Conservation (phyloP, 92 coral and sea anemone species). For the Micromussa lordhowensis region DNA sequence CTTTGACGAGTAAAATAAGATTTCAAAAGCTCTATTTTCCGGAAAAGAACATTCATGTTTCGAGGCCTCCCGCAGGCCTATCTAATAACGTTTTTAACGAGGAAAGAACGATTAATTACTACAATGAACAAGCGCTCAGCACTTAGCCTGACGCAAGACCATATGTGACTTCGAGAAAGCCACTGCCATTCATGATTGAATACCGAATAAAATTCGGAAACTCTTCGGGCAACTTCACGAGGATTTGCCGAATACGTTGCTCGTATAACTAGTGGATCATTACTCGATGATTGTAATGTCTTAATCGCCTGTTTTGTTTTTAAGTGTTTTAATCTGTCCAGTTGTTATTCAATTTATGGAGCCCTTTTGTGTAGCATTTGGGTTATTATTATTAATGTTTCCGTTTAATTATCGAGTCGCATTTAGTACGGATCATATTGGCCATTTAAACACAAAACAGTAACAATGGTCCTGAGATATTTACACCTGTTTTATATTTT, state of each 20-base stretch:
- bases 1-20: background rate
- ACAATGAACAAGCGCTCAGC: background rate
- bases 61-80: background rate
- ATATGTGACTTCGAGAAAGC: background rate
- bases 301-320: background rate
- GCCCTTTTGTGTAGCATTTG: background rate
- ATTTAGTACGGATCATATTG: background rate
- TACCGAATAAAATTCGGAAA: background rate
- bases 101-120: background rate
- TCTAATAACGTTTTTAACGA: background rate
- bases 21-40: background rate
- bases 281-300: background rate
- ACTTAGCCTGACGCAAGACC: background rate
- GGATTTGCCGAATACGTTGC: background rate
- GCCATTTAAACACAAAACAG: background rate
- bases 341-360: background rate
- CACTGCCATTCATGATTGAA: background rate
- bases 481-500: background rate
- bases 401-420: background rate
- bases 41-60: background rate
- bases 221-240: background rate
- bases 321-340: background rate
- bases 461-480: constrained; percentile 22
- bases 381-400: background rate
- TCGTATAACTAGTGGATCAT: background rate